Evolutionary conservation across 35 echinoderm and acorn worm species (phyloP).

Genomic region (Anneissia japonica): DNA sequence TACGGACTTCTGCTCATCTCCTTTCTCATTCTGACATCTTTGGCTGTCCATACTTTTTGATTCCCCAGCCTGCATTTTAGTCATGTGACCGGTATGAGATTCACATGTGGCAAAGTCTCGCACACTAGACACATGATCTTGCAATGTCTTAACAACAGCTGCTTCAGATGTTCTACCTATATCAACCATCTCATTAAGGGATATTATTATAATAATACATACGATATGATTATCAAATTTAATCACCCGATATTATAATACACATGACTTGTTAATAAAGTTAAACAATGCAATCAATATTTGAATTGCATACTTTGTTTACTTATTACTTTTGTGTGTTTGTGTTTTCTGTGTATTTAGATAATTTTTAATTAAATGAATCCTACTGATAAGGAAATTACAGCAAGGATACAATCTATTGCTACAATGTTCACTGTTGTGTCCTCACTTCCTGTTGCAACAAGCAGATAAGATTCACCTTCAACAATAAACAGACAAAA

Average conservation of each 20-base stretch:
- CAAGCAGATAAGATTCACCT: slow-evolving; percentile 35
- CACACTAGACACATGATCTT: slow-evolving; percentile 57
- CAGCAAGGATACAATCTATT: slow-evolving; percentile 77
- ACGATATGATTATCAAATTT: not conserved
- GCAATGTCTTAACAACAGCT: slow-evolving; percentile 30
- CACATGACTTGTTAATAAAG: not conserved
- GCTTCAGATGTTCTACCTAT: not conserved
- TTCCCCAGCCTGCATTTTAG: not conserved
- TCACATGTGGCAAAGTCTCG: slow-evolving; percentile 22
- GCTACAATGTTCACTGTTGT: slow-evolving; percentile 67
- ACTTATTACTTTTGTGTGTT: not conserved
- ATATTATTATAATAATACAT: not conserved
- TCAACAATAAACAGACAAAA: no score
- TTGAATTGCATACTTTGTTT: not conserved
- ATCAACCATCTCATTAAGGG: not conserved
- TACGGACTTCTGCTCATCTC: not conserved
- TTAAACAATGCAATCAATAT: not conserved
- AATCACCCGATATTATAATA: not conserved
- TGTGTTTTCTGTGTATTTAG: no score
- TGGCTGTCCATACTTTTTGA: not conserved
- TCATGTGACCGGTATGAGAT: not conserved
- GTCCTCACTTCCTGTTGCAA: slow-evolving; percentile 78
- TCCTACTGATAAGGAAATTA: not conserved
- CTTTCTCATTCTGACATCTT: not conserved
- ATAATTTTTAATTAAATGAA: no score